These are phyloP conservation scores for Dryomyza anilis DNA, from an alignment of 2,888 invertebrate species.

Conservation along the genomic window DNA sequence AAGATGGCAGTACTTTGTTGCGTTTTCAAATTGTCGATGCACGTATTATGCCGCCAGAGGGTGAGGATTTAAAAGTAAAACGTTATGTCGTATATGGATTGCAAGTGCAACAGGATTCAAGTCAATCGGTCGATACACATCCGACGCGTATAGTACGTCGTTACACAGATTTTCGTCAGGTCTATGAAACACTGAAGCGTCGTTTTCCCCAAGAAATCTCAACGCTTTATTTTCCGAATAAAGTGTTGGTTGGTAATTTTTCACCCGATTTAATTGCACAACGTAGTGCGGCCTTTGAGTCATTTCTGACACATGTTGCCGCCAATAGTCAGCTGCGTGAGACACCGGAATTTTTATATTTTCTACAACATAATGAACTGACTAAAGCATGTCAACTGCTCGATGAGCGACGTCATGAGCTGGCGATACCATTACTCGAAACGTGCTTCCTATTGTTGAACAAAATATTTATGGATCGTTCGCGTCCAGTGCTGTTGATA, in stretches of 20 bases:
- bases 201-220: constrained; percentile 65
- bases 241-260: constrained; percentile 74
- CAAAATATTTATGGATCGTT: constrained; percentile 69
- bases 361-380: constrained; percentile 72
- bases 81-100: constrained; percentile 75
- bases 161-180: constrained; percentile 73
- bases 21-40: constrained; percentile 72
- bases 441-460: constrained; percentile 71
- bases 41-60: constrained; percentile 68
- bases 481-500: constrained; percentile 69
- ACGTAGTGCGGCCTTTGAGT: constrained; percentile 71
- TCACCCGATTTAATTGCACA: constrained; percentile 70
- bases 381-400: constrained; percentile 67
- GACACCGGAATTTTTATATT: constrained; percentile 65
- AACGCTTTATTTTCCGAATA: constrained; percentile 69
- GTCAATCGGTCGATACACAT: constrained; percentile 63
- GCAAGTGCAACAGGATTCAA: constrained; percentile 68
- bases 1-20: constrained; percentile 49
- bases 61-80: constrained; percentile 63
- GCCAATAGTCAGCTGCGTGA: constrained; percentile 66
- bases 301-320: constrained; percentile 66
- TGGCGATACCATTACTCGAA: constrained; percentile 70
- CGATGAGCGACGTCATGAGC: constrained; percentile 65
- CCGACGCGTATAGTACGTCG: constrained; percentile 72
- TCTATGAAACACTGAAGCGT: constrained; percentile 69